phyloP scores from a whole-genome alignment of 2,113 vertebrate species.

The Sylvietta virens region DNA sequence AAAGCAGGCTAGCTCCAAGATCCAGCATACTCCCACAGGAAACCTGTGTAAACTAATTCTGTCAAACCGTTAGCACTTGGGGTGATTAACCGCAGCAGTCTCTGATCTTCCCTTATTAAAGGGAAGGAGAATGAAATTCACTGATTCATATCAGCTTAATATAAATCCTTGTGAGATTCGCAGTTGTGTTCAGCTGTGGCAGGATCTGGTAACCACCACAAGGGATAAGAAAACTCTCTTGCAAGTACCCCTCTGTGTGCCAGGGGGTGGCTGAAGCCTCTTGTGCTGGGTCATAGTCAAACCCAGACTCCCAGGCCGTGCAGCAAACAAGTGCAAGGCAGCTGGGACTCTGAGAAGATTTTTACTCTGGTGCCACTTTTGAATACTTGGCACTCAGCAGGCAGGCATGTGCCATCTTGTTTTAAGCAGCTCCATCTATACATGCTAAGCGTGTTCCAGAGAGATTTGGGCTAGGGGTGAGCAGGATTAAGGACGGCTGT shows the following conservation, averaged over 20 bases:
- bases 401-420: conserved; percentile 49
- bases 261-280: neutral
- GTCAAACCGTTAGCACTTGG: conserved; percentile 18
- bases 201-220: neutral
- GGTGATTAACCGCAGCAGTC: conserved; percentile 35
- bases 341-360: neutral
- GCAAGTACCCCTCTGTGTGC: neutral
- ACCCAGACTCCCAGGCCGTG: neutral
- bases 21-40: conserved; percentile 18
- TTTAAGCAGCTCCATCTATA: conserved; percentile 10
- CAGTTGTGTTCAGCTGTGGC: neutral
- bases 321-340: neutral
- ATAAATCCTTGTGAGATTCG: neutral
- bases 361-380: neutral
- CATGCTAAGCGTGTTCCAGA: neutral
- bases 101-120: conserved; percentile 61
- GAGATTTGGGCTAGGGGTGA: neutral
- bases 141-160: conserved; percentile 62
- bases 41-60: conserved; percentile 28
- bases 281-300: neutral
- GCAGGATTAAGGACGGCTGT: neutral
- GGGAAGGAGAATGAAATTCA: conserved; percentile 33
- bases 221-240: neutral
- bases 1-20: neutral
- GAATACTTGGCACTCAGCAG: conserved; percentile 23